Evolutionary conservation across 2,888 invertebrate species (phyloP), one percentile per base, ranked within the genome.

Genomic region (Pristionchus arcanus): DNA sequence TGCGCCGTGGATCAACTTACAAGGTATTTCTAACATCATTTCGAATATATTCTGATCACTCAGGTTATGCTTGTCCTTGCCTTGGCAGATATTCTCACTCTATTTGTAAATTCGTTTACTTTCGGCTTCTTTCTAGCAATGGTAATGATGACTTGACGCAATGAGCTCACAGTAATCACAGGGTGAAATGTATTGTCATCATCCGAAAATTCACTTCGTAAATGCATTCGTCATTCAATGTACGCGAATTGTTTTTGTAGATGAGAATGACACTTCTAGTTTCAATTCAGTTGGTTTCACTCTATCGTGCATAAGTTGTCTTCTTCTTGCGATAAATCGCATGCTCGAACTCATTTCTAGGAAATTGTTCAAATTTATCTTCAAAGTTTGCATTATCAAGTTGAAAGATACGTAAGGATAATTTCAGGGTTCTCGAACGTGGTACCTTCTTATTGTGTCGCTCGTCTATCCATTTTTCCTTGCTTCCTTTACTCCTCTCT

Each of bases 401-500:
- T 34, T 71, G 11, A 19, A 13, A 21, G 21, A 15, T 21, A 63
- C 1, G 9, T 19, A 74, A 31, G 3, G 25, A 2, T 4, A 7
- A 25, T 25, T 63, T 25, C 19, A 81, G 74, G 74, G 74, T 21
- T 49, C 42, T 81, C 81, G 49, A 25, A 49, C 42, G 5, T 81
- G 49, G 81, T 42, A 11, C 13, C 25, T 81, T 16, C 15, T 49
- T 2, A 5, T 49, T n/a, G 42, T 19, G 25, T 49, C 81, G 0
- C 7, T 81, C 49, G 25, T n/a, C 21, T 42, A 49, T 42, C 81
- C 81, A 25, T 49, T 42, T n/a, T 42, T 81, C 25, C 25, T 42
- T 37, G 81, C 81, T n/a, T 81, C 37, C 11, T 81, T 81, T 28
- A 49, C 81, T n/a, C 81, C 81, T 4, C 81, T 49, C n/a, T 81